Percentiles rank a stretch among this genome's conserved stretches.
These are phyloP conservation scores for Rhizomys pruinosus DNA, from an alignment of 2,113 vertebrate species.

Conservation along the genomic window DNA sequence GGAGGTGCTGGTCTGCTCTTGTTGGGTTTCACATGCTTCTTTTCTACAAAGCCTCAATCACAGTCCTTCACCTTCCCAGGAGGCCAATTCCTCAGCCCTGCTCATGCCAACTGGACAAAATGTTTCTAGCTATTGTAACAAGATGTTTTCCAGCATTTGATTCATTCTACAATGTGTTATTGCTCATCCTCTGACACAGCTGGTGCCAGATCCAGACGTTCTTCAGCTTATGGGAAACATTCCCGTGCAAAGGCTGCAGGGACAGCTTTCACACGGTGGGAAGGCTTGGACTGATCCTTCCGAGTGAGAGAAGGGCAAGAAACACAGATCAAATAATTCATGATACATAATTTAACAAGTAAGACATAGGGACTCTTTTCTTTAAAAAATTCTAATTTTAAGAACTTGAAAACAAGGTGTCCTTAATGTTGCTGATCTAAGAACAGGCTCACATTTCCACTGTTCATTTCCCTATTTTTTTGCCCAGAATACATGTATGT, in stretches of 20 bases:
- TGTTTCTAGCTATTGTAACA: slow-evolving; percentile 34
- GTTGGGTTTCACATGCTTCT: background rate
- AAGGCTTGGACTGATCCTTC: background rate
- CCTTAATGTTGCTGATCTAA: background rate
- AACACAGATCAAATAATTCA: background rate
- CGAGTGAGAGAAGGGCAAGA: background rate
- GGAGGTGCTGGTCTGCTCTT: background rate
- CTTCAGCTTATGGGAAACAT: background rate
- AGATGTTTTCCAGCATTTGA: slow-evolving; percentile 7
- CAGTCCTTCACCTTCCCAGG: background rate
- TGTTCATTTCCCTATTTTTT: background rate
- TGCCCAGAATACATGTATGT: background rate
- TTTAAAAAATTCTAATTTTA: background rate
- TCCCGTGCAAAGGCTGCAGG: background rate
- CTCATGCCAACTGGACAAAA: slow-evolving; percentile 26
- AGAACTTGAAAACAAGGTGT: background rate
- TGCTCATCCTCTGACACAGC: background rate
- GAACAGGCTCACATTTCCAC: background rate
- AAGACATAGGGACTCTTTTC: background rate
- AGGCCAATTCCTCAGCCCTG: background rate
- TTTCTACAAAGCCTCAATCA: background rate
- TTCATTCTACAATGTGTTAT: background rate
- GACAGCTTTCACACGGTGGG: background rate
- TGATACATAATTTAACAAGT: background rate
- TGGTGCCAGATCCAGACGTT: background rate